Evolutionary conservation across 2,888 invertebrate genomes (phyloP).

Genomic region (Clunio marinus): DNA sequence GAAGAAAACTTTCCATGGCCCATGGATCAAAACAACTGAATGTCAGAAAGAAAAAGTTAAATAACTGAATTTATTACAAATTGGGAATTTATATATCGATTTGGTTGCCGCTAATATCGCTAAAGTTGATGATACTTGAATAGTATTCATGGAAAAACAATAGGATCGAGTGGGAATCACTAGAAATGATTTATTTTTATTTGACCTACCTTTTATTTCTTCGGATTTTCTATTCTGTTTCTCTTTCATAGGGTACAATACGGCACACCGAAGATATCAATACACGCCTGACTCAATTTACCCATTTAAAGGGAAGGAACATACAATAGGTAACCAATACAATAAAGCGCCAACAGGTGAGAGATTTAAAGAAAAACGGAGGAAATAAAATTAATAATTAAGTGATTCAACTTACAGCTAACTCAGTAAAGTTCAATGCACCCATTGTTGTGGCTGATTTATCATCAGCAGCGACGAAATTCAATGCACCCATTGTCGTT

Average conservation of each 20-base stretch:
- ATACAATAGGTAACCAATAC: constrained; percentile 9
- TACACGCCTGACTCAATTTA: constrained; percentile 44
- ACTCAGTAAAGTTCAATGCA: neutral
- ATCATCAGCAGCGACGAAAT: neutral
- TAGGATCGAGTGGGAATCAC: constrained; percentile 23
- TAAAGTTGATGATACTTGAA: constrained; percentile 22
- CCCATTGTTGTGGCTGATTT: neutral
- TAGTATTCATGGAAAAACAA: constrained; percentile 8
- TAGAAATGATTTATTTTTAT: constrained; percentile 35
- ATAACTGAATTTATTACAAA: constrained; percentile 35
- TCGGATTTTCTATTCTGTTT: neutral
- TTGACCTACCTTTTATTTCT: too few species aligned
- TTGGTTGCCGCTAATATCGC: constrained; percentile 13
- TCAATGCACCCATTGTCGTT: constrained; percentile 19
- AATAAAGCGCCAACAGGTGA: constrained; percentile 5
- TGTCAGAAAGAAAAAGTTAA: neutral
- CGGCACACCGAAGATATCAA: constrained; percentile 46
- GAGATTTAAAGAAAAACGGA: neutral
- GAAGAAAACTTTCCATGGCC: neutral
- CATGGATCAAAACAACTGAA: too few species aligned
- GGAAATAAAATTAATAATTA: neutral
- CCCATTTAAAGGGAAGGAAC: constrained; percentile 41
- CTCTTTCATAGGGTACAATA: constrained; percentile 43
- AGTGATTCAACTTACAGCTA: too few species aligned
- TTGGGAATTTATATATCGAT: constrained; percentile 27